Conservation (phyloP, 2,888 invertebrate genomes). For the Empis stercorea region DNA sequence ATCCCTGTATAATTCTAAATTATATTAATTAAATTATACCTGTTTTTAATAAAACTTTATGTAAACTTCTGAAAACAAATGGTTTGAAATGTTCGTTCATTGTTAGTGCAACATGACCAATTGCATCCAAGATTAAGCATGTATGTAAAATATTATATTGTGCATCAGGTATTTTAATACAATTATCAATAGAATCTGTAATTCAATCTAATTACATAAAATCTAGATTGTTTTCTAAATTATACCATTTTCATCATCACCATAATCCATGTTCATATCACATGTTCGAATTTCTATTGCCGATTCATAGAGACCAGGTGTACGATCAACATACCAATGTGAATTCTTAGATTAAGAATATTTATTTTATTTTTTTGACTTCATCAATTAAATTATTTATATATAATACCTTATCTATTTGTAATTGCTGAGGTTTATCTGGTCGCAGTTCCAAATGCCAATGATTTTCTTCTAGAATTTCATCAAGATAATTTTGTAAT, state of each 20-base stretch:
- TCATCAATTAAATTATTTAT: too few relatives aligned
- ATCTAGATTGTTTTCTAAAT: background rate
- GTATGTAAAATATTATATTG: conserved; percentile 51
- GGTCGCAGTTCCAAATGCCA: conserved; percentile 30
- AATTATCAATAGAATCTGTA: conserved; percentile 13
- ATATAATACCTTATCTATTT: conserved; percentile 22
- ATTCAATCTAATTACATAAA: background rate
- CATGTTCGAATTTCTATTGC: conserved; percentile 30
- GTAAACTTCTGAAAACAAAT: conserved; percentile 52
- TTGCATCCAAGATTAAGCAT: conserved; percentile 56
- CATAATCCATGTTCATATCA: conserved; percentile 28
- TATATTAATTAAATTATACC: too few relatives aligned
- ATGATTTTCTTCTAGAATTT: conserved; percentile 26
- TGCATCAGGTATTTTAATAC: conserved; percentile 34
- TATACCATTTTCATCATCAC: conserved; percentile 20
- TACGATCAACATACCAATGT: conserved; percentile 29
- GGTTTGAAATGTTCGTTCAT: conserved; percentile 43
- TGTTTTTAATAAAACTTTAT: conserved; percentile 55
- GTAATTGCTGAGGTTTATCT: conserved; percentile 22
- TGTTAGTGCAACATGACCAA: conserved; percentile 47
- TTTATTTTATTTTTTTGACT: background rate
- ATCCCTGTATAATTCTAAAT: too few relatives aligned
- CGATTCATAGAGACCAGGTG: conserved; percentile 34
- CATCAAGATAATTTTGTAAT: conserved; percentile 22
- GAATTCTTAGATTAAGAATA: conserved; percentile 17